Conservation (phyloP, 2,113 vertebrate genomes). For the Globicephala melas region DNA sequence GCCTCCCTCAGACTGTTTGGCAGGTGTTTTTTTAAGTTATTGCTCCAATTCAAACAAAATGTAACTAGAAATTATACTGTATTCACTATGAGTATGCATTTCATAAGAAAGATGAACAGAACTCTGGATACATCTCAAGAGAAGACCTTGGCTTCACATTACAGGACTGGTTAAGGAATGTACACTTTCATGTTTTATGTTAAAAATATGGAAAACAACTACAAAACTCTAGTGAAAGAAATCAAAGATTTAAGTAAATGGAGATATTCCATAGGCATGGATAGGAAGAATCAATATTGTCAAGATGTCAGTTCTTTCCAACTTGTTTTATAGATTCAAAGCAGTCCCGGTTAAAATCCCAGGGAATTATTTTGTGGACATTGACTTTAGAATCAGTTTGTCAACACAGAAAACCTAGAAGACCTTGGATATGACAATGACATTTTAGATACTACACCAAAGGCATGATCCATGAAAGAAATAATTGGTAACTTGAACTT, state of each 20-base stretch:
- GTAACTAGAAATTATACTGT: not conserved
- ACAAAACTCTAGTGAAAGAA: not conserved
- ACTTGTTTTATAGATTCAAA: not conserved
- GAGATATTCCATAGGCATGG: not conserved
- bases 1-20: not conserved
- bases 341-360: not conserved
- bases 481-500: not conserved
- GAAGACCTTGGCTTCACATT: not conserved
- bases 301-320: not conserved
- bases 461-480: not conserved
- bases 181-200: not conserved
- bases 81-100: not conserved
- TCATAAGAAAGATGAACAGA: not conserved
- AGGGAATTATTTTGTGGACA: not conserved
- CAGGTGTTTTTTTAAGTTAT: not conserved
- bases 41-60: not conserved
- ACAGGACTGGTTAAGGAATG: not conserved
- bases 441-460: not conserved
- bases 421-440: not conserved
- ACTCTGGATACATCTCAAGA: not conserved
- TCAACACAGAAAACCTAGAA: not conserved
- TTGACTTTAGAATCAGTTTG: no score
- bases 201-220: not conserved
- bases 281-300: not conserved
- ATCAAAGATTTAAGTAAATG: not conserved